Percentiles rank a stretch among this genome's conserved stretches.
Conservation (phyloP, 2,113 vertebrate species). For the Hymenochirus boettgeri region DNA sequence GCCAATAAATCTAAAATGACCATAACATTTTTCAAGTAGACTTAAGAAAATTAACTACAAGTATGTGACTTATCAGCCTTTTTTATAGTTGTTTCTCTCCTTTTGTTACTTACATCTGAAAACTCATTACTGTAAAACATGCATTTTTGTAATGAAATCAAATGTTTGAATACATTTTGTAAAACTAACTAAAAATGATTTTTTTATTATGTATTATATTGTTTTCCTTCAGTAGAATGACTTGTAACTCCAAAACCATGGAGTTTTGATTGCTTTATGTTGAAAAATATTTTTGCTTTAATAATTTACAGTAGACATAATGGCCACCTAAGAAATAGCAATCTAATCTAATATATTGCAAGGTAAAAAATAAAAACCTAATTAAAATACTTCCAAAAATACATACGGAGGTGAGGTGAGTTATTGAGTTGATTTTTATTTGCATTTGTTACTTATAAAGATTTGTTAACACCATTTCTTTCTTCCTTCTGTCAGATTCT, state of each 20-base stretch:
- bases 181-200: slow-evolving; percentile 11
- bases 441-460: slow-evolving; percentile 4
- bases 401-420: background rate
- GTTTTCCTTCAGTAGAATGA: background rate
- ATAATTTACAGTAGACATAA: background rate
- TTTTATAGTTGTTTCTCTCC: too few species aligned
- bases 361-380: slow-evolving; percentile 13
- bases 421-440: slow-evolving; percentile 14
- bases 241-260: slow-evolving; percentile 6
- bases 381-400: slow-evolving; percentile 17
- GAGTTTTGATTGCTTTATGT: slow-evolving; percentile 14
- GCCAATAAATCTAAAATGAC: too few species aligned
- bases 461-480: background rate
- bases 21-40: too few species aligned
- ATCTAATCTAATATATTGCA: slow-evolving; percentile 11
- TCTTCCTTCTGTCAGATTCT: slow-evolving; percentile 9
- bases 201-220: slow-evolving; percentile 17
- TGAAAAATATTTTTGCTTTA: background rate
- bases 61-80: too few species aligned
- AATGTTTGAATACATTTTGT: slow-evolving; percentile 15
- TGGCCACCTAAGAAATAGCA: slow-evolving; percentile 11
- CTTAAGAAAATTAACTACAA: too few species aligned
- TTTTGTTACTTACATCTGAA: background rate
- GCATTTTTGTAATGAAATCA: background rate
- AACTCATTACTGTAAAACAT: background rate